A percentile compares a stretch with the other conserved stretches of the same genome.
Evolutionary conservation across 1,140 invertebrate genomes (phyloP).

Genomic region (Hestina assimilis): DNA sequence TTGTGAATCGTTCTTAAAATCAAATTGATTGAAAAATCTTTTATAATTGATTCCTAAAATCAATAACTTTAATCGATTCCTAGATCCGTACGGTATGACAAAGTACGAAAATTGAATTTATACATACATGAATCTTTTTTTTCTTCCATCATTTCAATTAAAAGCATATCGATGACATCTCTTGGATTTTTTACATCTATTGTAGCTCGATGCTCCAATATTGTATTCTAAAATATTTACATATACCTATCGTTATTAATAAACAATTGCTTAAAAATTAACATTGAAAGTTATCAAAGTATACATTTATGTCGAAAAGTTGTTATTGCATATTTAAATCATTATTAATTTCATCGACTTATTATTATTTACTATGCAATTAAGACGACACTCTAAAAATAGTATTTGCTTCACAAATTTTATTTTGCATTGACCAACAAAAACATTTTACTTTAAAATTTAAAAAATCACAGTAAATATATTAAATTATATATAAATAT

Average conservation of each 20-base stretch:
- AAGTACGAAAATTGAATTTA: neutral
- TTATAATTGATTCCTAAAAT: neutral
- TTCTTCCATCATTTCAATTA: conserved; percentile 79
- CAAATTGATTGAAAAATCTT: too few species aligned
- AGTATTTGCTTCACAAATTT: too few species aligned
- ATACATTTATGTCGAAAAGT: too few species aligned
- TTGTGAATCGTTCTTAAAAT: too few species aligned
- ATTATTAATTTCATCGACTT: too few species aligned
- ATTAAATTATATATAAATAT: too few species aligned
- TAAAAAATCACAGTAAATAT: too few species aligned
- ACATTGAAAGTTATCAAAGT: neutral
- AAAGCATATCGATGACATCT: conserved; percentile 85
- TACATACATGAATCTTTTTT: conserved; percentile 42
- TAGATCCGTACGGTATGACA: neutral
- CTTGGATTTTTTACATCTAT: conserved; percentile 75
- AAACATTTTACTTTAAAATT: too few species aligned
- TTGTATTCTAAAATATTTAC: conserved; percentile 66
- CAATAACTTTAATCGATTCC: neutral
- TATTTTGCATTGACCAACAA: too few species aligned
- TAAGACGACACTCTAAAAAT: too few species aligned
- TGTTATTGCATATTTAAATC: too few species aligned
- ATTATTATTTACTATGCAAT: too few species aligned
- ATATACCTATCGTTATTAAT: neutral
- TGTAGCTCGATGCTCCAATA: conserved; percentile 79
- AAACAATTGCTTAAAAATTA: neutral